These are phyloP conservation scores for Ommatoiulus sabulosus DNA, from an alignment of 2,888 invertebrate species.

Conservation along the genomic window DNA sequence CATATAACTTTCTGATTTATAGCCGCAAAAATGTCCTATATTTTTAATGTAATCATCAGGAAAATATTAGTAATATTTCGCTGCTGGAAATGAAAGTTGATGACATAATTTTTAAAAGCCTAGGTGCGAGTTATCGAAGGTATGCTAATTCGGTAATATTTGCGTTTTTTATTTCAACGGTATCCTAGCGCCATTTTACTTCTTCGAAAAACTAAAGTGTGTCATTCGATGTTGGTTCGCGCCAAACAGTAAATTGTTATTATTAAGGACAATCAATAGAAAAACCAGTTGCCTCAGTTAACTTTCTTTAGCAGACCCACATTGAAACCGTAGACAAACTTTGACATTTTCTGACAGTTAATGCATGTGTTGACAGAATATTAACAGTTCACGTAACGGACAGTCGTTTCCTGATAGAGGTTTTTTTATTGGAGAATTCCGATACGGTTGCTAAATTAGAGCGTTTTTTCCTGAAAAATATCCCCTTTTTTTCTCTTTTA, in stretches of 20 bases:
- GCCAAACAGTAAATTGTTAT: conserved; percentile 2
- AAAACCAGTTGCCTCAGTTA: not conserved
- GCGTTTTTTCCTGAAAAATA: too few relatives aligned
- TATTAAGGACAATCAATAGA: conserved; percentile 19
- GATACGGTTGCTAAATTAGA: not conserved
- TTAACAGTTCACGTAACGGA: not conserved
- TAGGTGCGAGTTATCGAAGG: not conserved
- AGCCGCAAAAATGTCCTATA: too few relatives aligned
- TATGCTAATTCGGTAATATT: conserved; percentile 3
- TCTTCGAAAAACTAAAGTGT: not conserved
- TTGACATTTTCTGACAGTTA: not conserved
- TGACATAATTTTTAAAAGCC: not conserved
- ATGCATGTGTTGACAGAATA: not conserved
- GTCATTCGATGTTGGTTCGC: not conserved
- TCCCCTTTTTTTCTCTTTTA: too few relatives aligned
- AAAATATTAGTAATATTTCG: too few relatives aligned
- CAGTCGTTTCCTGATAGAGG: not conserved
- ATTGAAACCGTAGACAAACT: not conserved
- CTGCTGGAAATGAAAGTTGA: conserved; percentile 8
- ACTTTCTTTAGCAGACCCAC: not conserved
- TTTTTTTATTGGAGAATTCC: not conserved
- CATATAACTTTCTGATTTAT: too few relatives aligned
- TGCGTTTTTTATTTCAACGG: not conserved
- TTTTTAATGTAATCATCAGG: too few relatives aligned
- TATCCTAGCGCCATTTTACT: not conserved